Evolutionary conservation across 2,113 vertebrate genomes (phyloP).

Genomic region (Microtus pennsylvanicus): DNA sequence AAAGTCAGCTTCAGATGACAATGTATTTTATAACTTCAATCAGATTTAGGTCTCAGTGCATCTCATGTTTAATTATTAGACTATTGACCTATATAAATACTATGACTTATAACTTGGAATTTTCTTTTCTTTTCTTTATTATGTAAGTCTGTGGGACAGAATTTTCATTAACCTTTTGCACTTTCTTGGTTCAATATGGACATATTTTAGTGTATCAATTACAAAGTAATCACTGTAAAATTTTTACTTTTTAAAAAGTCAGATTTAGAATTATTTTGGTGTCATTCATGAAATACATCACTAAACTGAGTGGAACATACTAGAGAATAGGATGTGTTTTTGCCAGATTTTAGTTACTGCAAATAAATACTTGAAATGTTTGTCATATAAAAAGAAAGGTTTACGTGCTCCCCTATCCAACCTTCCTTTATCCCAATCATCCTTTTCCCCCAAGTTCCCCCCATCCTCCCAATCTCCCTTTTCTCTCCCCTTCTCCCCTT

Average conservation of each 20-base stretch:
- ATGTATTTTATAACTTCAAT: not conserved
- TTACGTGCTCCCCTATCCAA: too few relatives aligned
- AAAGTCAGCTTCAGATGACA: not conserved
- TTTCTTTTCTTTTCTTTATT: constrained; percentile 29
- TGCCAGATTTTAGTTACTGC: not conserved
- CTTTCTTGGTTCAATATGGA: not conserved
- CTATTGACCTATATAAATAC: not conserved
- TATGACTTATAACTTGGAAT: not conserved
- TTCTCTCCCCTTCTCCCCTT: too few relatives aligned
- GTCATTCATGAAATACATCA: not conserved
- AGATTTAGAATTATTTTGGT: not conserved
- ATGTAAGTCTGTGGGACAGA: not conserved
- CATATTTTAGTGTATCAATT: not conserved
- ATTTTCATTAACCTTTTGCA: not conserved
- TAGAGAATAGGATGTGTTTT: not conserved
- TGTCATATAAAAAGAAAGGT: too few relatives aligned
- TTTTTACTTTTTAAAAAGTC: not conserved
- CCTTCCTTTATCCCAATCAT: too few relatives aligned
- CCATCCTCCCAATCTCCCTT: too few relatives aligned
- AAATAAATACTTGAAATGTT: not conserved
- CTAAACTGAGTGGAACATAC: not conserved
- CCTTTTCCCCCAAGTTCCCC: too few relatives aligned
- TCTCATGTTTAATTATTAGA: not conserved
- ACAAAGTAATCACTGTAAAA: not conserved
- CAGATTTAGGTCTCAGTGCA: not conserved